Conservation (phyloP, 2,888 invertebrate species). For the Diachrysia chrysitis region DNA sequence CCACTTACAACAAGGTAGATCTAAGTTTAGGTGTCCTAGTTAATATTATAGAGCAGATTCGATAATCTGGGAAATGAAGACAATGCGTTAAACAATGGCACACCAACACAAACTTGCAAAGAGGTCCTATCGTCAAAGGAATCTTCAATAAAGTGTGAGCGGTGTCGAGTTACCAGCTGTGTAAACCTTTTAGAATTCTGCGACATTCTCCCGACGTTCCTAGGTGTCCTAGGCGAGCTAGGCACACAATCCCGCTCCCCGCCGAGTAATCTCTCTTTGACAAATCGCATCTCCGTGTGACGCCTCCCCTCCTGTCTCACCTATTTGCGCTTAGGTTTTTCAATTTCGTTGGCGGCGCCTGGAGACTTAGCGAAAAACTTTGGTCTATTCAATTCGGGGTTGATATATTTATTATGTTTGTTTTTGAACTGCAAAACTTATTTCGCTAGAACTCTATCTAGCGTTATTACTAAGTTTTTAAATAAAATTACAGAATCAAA, state of each 20-base stretch:
- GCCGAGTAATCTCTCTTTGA: slow-evolving; percentile 60
- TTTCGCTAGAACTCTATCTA: neutral
- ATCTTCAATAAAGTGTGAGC: slow-evolving; percentile 25
- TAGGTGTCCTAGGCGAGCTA: slow-evolving; percentile 21
- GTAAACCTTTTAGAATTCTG: slow-evolving; percentile 48
- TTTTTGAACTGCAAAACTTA: slow-evolving; percentile 16
- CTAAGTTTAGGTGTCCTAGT: neutral
- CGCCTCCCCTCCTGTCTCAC: slow-evolving; percentile 45
- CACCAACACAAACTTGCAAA: neutral
- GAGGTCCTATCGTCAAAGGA: slow-evolving; percentile 17
- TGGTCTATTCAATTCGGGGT: slow-evolving; percentile 37
- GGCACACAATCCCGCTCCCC: slow-evolving; percentile 51
- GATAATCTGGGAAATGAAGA: neutral
- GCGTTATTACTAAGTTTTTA: neutral
- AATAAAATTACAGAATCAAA: slow-evolving; percentile 4
- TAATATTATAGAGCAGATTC: neutral
- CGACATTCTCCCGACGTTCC: slow-evolving; percentile 6
- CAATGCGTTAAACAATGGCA: slow-evolving; percentile 1
- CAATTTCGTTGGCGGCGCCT: slow-evolving; percentile 36
- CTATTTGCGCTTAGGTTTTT: slow-evolving; percentile 51
- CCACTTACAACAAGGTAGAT: slow-evolving; percentile 3
- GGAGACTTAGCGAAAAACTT: slow-evolving; percentile 35
- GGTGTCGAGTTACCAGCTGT: slow-evolving; percentile 43
- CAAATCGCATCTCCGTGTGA: slow-evolving; percentile 55
- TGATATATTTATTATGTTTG: slow-evolving; percentile 29